Evolutionary conservation across 2,888 invertebrate species (phyloP), one percentile per base, ranked within the genome.

Genomic region (Phasia obesa): DNA sequence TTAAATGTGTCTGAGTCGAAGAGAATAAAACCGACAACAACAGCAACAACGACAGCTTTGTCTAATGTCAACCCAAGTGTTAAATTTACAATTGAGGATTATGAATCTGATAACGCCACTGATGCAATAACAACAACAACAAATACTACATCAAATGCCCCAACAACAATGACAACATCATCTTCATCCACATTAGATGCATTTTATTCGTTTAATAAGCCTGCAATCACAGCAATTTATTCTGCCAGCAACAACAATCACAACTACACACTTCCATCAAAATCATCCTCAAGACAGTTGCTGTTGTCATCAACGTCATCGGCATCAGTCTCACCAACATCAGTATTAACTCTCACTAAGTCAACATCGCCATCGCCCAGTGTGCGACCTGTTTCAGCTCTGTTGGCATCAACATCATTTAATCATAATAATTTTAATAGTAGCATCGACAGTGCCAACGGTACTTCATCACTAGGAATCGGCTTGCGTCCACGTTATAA

Each of bases 401-500:
- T 81, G 44, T 73, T 79, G 21, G 71, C 65, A 38, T 78, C 78
- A 25, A 59, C 67, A 65, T 65, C 57, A 47, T 65, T 57, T 47
- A 65, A 44, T 47, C 31, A 75, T 23, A 69, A 31, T 53, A 67
- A 67, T 79, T 76, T 77, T 31, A 77, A 69, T 55, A 67, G 21
- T 38, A 59, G 57, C 57, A 49, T 71, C 42, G 55, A 17, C 44
- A 59, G 35, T 49, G 53, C 67, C n/a, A 71, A 67, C 71, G 69
- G 42, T 53, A 71, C 79, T 55, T 69, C 81, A 60, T 70, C 82
- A 70, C 85, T 88, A 42, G 86, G 86, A 84, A 86, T 86, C 70
- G 88, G 87, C 79, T 81, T 89, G 82, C 87, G 88, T 65, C 86
- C 88, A 11, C 88, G 88, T 62, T 84, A 87, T 59, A 88, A 90